These are phyloP conservation scores for Euspilapteryx auroguttella DNA, from an alignment of 2,888 invertebrate genomes.

Conservation along the genomic window DNA sequence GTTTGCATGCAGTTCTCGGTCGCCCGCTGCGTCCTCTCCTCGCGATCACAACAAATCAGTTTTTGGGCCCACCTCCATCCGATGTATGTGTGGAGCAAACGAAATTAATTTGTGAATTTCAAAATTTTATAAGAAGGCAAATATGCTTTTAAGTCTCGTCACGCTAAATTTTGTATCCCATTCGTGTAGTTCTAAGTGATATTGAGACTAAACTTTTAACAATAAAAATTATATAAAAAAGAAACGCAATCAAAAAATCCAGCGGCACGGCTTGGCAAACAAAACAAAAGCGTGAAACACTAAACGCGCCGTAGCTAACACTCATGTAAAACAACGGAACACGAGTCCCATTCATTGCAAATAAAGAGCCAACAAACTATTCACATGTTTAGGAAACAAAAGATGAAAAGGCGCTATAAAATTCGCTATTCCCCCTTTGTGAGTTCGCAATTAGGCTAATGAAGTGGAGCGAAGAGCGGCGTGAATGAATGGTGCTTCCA, in stretches of 20 bases:
- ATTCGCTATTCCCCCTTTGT: slow-evolving; percentile 49
- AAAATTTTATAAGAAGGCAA: neutral
- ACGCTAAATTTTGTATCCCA: no score
- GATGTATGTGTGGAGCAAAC: neutral
- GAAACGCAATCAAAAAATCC: no score
- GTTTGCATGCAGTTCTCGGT: slow-evolving; percentile 47
- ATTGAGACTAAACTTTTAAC: no score
- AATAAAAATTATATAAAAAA: no score
- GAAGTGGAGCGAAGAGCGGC: slow-evolving; percentile 34
- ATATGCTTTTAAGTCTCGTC: no score
- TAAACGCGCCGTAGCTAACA: no score
- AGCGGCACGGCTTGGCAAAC: no score
- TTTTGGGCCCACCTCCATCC: slow-evolving; percentile 40
- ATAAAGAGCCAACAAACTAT: neutral
- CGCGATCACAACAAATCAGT: slow-evolving; percentile 59
- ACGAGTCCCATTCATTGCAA: no score
- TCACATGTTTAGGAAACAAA: slow-evolving; percentile 17
- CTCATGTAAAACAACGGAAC: no score
- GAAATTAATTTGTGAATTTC: neutral
- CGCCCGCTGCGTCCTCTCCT: slow-evolving; percentile 51
- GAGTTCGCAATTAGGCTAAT: slow-evolving; percentile 53
- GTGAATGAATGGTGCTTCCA: slow-evolving; percentile 45
- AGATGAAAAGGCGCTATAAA: slow-evolving; percentile 48
- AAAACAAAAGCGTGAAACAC: no score
- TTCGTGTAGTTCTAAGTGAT: no score